Percentiles rank a stretch among this genome's conserved stretches.
These are phyloP conservation scores for Lasioglossum pauxillum DNA, from an alignment of 2,888 invertebrate species.

Conservation along the genomic window DNA sequence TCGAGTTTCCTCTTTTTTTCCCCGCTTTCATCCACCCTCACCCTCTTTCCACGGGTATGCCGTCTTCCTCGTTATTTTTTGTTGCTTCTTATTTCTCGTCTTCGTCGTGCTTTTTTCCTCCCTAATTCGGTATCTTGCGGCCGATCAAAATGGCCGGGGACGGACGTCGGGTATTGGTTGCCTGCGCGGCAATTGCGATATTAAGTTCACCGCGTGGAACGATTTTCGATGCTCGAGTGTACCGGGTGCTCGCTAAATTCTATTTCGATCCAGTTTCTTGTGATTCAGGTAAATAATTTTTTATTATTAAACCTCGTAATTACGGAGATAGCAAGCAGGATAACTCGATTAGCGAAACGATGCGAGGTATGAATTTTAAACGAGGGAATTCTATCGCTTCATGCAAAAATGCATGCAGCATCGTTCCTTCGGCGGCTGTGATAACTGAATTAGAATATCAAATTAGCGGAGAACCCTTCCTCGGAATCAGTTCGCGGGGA, in stretches of 20 bases:
- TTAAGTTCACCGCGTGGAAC: slow-evolving; percentile 27
- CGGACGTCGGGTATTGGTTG: slow-evolving; percentile 19
- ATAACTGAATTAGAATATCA: neutral
- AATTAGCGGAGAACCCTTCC: neutral
- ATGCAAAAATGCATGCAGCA: neutral
- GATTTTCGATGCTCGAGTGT: slow-evolving; percentile 8
- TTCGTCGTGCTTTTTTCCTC: neutral
- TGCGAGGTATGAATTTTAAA: neutral
- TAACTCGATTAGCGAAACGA: neutral
- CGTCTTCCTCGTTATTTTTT: neutral
- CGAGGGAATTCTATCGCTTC: neutral
- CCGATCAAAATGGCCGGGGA: slow-evolving; percentile 32
- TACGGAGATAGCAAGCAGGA: neutral
- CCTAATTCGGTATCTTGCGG: slow-evolving; percentile 22
- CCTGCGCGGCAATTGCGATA: slow-evolving; percentile 16
- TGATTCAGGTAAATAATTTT: too few species aligned
- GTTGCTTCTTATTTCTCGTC: neutral
- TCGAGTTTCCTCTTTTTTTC: neutral
- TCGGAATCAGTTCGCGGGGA: neutral
- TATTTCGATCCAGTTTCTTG: too few species aligned
- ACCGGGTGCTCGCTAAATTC: neutral
- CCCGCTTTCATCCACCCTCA: neutral
- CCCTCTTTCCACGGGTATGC: neutral
- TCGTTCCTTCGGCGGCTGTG: neutral
- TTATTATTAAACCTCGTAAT: too few species aligned